Evolutionary conservation across 2,113 vertebrate genomes (phyloP), one percentile per base, ranked within the genome.

Genomic region (Pontoporia blainvillei): DNA sequence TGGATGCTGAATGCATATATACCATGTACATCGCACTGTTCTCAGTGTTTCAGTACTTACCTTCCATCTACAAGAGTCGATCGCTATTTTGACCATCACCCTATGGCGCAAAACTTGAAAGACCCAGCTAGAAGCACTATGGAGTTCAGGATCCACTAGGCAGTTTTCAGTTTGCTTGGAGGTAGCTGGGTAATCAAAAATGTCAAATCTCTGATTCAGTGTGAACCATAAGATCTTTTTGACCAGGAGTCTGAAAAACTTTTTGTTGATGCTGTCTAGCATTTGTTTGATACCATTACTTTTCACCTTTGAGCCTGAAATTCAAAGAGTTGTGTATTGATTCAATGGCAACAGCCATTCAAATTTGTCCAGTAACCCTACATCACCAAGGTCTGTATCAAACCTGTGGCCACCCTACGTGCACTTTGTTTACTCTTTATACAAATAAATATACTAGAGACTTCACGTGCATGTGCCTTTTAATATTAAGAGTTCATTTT

Each of bases 371-470:
- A 20, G 0, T 82, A 86, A 66, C 64, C 86, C 17, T 54, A 34
- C 85, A 96, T 97, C 97, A 97, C 67, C 36, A 95, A 78, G 49
- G 82, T 90, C 88, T 97, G 78, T 96, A 36, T 86, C 96, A 97
- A 98, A 90, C 94, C 92, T 96, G 87, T 98, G 95, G 95, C 95
- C 49, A 96, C 85, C 94, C 98, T 97, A 29, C 98, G 98, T 98
- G 98, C 98, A 98, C 98, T 99, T 99, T 99, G 98, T 98, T 98
- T 98, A 98, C 98, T 99, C 98, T 99, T 99, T 98, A 98, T 98
- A 98, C 94, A 98, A 98, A 97, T 96, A 96, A 98, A 97, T 89
- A 34, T 96, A 98, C 97, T 97, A 97, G 97, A 98, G 52, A 67
- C 46, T 49, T 96, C 86, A 97, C 97, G 96, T 0, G 25, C 92